phyloP scores from a whole-genome alignment of 2,113 vertebrate genomes.

The Nyctereutes procyonoides region DNA sequence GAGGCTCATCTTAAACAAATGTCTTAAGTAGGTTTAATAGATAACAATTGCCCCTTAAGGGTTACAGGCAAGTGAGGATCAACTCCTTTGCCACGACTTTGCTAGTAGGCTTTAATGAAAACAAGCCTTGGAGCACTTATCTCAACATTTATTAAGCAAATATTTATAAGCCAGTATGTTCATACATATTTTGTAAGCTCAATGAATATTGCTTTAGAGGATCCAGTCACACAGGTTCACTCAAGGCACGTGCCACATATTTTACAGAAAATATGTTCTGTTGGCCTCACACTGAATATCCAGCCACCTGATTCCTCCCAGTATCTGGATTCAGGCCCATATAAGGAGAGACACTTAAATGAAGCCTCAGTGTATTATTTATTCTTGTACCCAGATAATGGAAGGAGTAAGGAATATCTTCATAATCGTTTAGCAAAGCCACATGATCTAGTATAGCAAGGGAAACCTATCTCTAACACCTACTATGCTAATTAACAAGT shows the following conservation, averaged over 20 bases:
- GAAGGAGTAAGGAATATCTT: not conserved
- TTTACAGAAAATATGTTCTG: not conserved
- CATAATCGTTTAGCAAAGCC: not conserved
- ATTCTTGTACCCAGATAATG: not conserved
- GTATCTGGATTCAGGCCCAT: not conserved
- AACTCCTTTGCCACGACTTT: not conserved
- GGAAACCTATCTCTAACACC: not conserved
- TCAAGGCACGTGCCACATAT: not conserved
- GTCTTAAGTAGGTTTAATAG: not conserved
- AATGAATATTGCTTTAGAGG: not conserved
- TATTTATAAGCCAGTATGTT: not conserved
- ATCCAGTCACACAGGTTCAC: not conserved
- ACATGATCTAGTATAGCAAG: not conserved
- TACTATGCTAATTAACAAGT: not conserved
- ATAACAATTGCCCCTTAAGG: not conserved
- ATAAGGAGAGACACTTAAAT: not conserved
- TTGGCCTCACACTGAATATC: not conserved
- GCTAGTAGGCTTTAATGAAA: not conserved
- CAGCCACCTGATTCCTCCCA: not conserved
- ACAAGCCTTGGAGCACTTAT: not conserved
- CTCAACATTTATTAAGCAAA: not conserved
- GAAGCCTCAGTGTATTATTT: not conserved
- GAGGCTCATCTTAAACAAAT: not conserved
- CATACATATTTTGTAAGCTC: not conserved
- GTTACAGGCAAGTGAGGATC: not conserved